A percentile compares a stretch with the other conserved stretches of the same genome.
These are phyloP conservation scores for Pachymerium ferrugineum DNA, from an alignment of 2,888 invertebrate genomes.

Conservation along the genomic window DNA sequence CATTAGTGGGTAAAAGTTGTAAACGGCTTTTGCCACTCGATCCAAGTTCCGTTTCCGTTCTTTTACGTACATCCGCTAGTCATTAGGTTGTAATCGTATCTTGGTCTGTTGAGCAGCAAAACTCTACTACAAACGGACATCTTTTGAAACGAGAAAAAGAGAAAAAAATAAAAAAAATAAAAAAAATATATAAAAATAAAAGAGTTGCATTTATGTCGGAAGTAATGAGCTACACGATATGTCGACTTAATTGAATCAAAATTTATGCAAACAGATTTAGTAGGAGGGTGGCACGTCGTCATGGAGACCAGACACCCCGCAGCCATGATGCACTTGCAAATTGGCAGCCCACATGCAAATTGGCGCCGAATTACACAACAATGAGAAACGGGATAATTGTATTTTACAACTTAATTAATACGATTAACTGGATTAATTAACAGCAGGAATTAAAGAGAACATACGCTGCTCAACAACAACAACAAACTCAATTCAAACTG, in stretches of 20 bases:
- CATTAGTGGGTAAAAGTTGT: too few relatives aligned
- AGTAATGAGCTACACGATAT: background rate
- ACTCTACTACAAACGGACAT: background rate
- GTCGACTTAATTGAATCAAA: conserved; percentile 7
- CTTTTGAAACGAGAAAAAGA: background rate
- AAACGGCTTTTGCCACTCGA: conserved; percentile 3
- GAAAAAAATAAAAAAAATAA: too few relatives aligned
- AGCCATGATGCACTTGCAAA: conserved; percentile 8
- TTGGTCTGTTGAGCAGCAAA: conserved; percentile 7
- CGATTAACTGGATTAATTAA: conserved; percentile 13
- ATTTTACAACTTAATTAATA: conserved; percentile 13
- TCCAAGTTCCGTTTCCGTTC: background rate
- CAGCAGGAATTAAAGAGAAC: conserved; percentile 2
- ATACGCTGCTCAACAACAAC: too few relatives aligned
- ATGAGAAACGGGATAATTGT: conserved; percentile 13
- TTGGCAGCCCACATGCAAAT: conserved; percentile 13
- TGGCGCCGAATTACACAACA: conserved; percentile 13
- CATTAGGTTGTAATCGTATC: conserved; percentile 6
- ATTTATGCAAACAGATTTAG: conserved; percentile 1
- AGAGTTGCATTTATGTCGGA: background rate
- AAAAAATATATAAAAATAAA: too few relatives aligned
- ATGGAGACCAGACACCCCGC: conserved; percentile 13
- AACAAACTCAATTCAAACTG: too few relatives aligned
- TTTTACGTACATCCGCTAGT: background rate
- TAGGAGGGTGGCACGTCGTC: background rate